Percentiles rank a stretch among this genome's conserved stretches.
These are phyloP conservation scores for Venustaconcha ellipsiformis DNA, from an alignment of 1,140 invertebrate species.

Conservation along the genomic window DNA sequence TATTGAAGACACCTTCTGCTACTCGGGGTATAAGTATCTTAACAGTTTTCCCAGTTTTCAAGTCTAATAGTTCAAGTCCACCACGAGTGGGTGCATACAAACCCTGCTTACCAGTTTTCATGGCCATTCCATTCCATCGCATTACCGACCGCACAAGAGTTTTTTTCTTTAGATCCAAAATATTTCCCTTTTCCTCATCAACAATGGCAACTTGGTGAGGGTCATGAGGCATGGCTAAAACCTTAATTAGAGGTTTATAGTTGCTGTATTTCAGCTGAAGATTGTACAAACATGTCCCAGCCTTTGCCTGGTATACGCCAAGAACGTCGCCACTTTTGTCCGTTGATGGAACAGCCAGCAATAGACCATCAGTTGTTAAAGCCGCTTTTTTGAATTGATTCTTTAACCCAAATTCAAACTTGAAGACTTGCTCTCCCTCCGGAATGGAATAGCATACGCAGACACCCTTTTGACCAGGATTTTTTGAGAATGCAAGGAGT, in stretches of 20 bases:
- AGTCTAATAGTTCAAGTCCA: constrained; percentile 80
- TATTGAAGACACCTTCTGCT: constrained; percentile 96
- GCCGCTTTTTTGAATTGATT: constrained; percentile 72
- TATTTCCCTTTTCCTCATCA: constrained; percentile 88
- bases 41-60: constrained; percentile 79
- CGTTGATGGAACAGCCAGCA: constrained; percentile 82
- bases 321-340: constrained; percentile 90
- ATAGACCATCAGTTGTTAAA: constrained; percentile 83
- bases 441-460: constrained; percentile 54
- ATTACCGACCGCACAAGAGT: constrained; percentile 69
- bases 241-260: constrained; percentile 65
- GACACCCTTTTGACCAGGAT: constrained; percentile 41
- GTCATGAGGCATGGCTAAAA: constrained; percentile 70
- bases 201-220: constrained; percentile 86
- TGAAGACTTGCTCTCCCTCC: constrained; percentile 81
- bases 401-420: constrained; percentile 78
- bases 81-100: constrained; percentile 92
- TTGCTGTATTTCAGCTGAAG: constrained; percentile 64
- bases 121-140: constrained; percentile 72
- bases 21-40: constrained; percentile 87
- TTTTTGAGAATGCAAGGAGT: constrained; percentile 84
- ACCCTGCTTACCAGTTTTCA: constrained; percentile 80
- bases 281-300: constrained; percentile 84
- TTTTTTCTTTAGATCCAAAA: constrained; percentile 72
- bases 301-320: constrained; percentile 86